phyloP scores from a whole-genome alignment of 1,140 invertebrate genomes.

The Drosophila subpulchrella region DNA sequence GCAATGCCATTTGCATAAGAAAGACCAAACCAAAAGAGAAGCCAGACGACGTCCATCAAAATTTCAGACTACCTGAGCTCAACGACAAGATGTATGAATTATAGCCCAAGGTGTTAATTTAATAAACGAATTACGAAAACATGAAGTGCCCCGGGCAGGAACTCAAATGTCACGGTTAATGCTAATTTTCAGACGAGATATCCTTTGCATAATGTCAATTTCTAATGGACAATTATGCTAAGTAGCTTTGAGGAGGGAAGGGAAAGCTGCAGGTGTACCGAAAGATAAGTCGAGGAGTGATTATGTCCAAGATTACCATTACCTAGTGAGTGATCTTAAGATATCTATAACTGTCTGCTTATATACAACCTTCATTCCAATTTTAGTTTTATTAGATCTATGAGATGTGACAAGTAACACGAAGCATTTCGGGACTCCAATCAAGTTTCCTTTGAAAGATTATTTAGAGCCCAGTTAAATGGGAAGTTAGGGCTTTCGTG shows the following conservation, averaged over 20 bases:
- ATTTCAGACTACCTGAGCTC: conserved; percentile 9
- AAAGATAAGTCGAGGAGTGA: neutral
- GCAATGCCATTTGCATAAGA: conserved; percentile 70
- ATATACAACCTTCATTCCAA: neutral
- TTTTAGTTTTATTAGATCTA: neutral
- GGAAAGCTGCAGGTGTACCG: neutral
- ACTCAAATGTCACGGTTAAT: conserved; percentile 34
- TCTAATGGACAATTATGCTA: conserved; percentile 41
- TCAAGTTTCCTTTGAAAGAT: neutral
- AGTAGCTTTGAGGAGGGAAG: conserved; percentile 13
- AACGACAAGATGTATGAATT: conserved; percentile 55
- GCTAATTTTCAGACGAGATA: conserved; percentile 27
- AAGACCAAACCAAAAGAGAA: conserved; percentile 57
- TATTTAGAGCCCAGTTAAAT: neutral
- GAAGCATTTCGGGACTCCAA: no score
- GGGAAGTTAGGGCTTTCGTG: neutral
- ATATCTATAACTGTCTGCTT: neutral
- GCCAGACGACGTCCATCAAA: conserved; percentile 49
- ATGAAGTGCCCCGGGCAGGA: conserved; percentile 42
- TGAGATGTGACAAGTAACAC: neutral
- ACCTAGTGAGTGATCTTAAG: no score
- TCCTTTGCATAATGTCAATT: conserved; percentile 53
- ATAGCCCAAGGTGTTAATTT: conserved; percentile 75
- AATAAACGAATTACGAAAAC: conserved; percentile 75
- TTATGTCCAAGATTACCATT: neutral